Evolutionary conservation across 1,140 invertebrate genomes (phyloP).

Genomic region (Drosophila repleta): DNA sequence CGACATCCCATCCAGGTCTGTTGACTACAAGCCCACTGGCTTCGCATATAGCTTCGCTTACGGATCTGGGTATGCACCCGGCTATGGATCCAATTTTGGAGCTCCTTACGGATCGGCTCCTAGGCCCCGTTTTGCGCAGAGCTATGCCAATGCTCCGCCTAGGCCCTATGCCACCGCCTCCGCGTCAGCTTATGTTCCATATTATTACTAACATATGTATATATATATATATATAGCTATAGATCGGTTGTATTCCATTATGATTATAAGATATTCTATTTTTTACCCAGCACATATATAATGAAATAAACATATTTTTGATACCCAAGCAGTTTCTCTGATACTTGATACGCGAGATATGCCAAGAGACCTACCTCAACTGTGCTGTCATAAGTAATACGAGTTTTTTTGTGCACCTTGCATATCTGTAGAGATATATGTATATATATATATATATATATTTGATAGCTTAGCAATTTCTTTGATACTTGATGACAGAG

Average conservation of each 20-base stretch:
- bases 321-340: constrained; percentile 1
- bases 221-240: background rate
- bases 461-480: constrained; percentile 1
- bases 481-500: constrained; percentile 2
- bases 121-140: background rate
- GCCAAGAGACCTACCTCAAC: background rate
- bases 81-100: background rate
- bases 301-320: background rate
- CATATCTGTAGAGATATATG: background rate
- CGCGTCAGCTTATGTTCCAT: background rate
- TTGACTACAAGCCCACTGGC: constrained; percentile 3
- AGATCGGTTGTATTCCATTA: background rate
- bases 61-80: background rate
- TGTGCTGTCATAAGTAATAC: background rate
- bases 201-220: background rate
- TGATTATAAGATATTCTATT: background rate
- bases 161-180: background rate
- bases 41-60: constrained; percentile 10
- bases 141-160: background rate
- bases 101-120: no score
- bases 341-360: constrained; percentile 4
- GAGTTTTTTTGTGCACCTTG: background rate
- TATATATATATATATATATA: background rate
- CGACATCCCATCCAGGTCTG: background rate
- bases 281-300: background rate